Evolutionary conservation across 2,888 invertebrate genomes (phyloP).

Genomic region (Achlya flavicornis): DNA sequence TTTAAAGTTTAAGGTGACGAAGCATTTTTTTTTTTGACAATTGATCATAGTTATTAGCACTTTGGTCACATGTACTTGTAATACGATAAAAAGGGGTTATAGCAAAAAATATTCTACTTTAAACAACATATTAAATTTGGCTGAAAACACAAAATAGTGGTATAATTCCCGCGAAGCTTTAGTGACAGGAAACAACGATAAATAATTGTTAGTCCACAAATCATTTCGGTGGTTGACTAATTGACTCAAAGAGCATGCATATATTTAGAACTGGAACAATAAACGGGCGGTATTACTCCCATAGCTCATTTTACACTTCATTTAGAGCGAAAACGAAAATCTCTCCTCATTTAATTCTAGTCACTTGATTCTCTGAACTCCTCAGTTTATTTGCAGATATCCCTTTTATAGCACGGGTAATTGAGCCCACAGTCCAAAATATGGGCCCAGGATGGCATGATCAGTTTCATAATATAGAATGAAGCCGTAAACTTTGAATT

Average conservation of each 20-base stretch:
- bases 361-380: not conserved
- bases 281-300: slow-evolving; percentile 21
- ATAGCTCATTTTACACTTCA: slow-evolving; percentile 5
- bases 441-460: no score
- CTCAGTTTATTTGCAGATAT: not conserved
- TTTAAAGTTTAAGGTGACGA: no score
- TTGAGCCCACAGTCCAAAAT: no score
- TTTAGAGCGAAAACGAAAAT: not conserved
- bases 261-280: slow-evolving; percentile 43
- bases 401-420: no score
- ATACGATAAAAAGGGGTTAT: not conserved
- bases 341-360: not conserved
- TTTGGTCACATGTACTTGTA: no score
- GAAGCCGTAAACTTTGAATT: no score
- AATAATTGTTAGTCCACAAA: slow-evolving; percentile 47
- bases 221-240: slow-evolving; percentile 46
- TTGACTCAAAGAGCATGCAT: slow-evolving; percentile 48
- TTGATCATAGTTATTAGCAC: no score
- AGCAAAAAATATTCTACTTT: not conserved
- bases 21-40: no score
- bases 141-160: slow-evolving; percentile 37
- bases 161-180: slow-evolving; percentile 35
- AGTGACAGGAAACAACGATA: slow-evolving; percentile 44
- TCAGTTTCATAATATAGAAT: no score
- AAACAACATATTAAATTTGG: not conserved